Base-by-base conservation (phyloP, 2,797 vertebrate species). In the Chromobotia macracanthus region DNA sequence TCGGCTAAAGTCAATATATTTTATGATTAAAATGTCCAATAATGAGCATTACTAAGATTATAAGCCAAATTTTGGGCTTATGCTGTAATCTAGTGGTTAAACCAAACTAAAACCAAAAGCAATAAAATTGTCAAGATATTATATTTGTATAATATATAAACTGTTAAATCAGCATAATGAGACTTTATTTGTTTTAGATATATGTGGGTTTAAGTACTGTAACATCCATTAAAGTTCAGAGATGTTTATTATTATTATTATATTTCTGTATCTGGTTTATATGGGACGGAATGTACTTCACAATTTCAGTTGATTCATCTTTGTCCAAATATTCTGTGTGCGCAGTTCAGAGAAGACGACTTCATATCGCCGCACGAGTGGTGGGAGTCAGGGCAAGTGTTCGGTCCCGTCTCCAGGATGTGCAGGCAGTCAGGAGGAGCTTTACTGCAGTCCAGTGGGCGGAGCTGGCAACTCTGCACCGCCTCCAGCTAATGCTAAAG, bases 341-440 rank as follows among this genome's bases (percentile, higher is more conserved):
- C 60, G 63, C 84, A 98, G 97, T 87, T 97, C 95, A 0, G 96
- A 96, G 90, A 97, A 95, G 89, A 98, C 97, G 35, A 97, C 95
- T 0, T 98, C 97, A 0, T 99, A 99, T 82, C 94, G 97, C 12
- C 94, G 97, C 18, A 94, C 93, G 19, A 93, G 90, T n/a, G 89
- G 90, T 2, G 90, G 88, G 1, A 71, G 79, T 6, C 92, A 90
- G 85, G 93, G 92, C 16, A 94, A 93, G 80, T 83, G 86, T 72
- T 51, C 66, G 0, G 0, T 19, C 83, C 2, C 77, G 41, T 88
- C 78, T 69, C 87, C 85, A 5, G 88, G 82, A 77, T 89, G 86
- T 89, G 89, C 80, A 0, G 85, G 90, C 84, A 87, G 91, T 86
- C 89, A 91, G 83, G 93, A 95, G 80, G 94, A 94, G 31, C 88